phyloP scores from a whole-genome alignment of 2,888 invertebrate genomes.

The Axea sp. region DNA sequence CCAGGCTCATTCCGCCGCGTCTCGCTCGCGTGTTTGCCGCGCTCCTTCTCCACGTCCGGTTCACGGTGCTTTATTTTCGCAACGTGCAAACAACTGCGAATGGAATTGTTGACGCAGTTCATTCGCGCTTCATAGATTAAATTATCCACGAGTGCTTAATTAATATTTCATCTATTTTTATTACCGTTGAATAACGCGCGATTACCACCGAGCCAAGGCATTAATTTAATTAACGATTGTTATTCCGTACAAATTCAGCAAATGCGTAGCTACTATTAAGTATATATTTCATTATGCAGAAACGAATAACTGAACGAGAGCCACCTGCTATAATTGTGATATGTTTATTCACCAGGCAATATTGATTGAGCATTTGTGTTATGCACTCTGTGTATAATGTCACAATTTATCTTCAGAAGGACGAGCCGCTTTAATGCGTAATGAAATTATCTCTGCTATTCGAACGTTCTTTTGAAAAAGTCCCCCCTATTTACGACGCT shows the following conservation, averaged over 20 bases:
- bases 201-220: constrained; percentile 21
- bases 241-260: constrained; percentile 17
- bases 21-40: too few species aligned
- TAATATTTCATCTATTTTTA: constrained; percentile 47
- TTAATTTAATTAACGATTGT: constrained; percentile 52
- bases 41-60: too few species aligned
- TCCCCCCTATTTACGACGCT: too few species aligned
- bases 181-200: constrained; percentile 20
- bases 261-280: constrained; percentile 28
- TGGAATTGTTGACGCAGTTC: constrained; percentile 4
- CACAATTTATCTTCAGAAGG: too few species aligned
- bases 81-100: not conserved
- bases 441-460: too few species aligned
- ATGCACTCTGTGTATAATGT: constrained; percentile 16
- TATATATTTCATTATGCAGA: constrained; percentile 43
- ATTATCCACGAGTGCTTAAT: constrained; percentile 45
- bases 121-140: constrained; percentile 18
- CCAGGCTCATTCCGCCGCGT: not conserved
- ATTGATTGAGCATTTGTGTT: constrained; percentile 25
- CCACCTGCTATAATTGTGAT: constrained; percentile 19
- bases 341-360: constrained; percentile 15
- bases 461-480: too few species aligned
- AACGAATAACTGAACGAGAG: constrained; percentile 44
- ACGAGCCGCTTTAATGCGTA: too few species aligned
- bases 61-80: not conserved